Percentiles rank a stretch among this genome's conserved stretches.
These are phyloP conservation scores for Stichopus chloronotus DNA, from an alignment of 35 echinoderm and acorn worm genomes.

Conservation along the genomic window DNA sequence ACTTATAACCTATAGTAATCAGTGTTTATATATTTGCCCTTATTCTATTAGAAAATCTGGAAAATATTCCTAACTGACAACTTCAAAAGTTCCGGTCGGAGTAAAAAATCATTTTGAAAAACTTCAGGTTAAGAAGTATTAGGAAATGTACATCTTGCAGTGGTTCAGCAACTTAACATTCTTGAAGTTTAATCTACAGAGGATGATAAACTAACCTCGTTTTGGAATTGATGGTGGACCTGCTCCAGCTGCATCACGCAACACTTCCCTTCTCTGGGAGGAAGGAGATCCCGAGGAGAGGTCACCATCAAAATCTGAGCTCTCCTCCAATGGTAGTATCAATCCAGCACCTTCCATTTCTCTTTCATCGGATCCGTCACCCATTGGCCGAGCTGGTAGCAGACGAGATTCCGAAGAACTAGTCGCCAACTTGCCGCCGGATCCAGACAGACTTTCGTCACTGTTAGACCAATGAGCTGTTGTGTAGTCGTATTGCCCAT, in stretches of 20 bases:
- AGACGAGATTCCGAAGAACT: conserved; percentile 43
- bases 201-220: not conserved
- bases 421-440: conserved; percentile 11
- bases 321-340: conserved; percentile 49
- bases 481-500: conserved; percentile 52
- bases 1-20: too few relatives aligned
- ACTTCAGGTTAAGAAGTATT: too few relatives aligned
- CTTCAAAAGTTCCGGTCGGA: too few relatives aligned
- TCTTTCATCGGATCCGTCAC: conserved; percentile 14
- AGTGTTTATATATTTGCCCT: too few relatives aligned
- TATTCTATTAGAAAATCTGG: too few relatives aligned
- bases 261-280: conserved; percentile 14
- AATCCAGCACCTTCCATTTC: conserved; percentile 31
- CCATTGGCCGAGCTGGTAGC: conserved; percentile 14
- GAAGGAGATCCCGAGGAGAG: conserved; percentile 25
- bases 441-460: conserved; percentile 33
- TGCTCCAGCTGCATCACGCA: not conserved
- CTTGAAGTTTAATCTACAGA: too few relatives aligned
- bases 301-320: conserved; percentile 55
- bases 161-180: too few relatives aligned
- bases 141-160: too few relatives aligned
- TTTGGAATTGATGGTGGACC: conserved; percentile 27
- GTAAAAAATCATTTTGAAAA: too few relatives aligned
- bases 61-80: too few relatives aligned
- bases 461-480: conserved; percentile 49